Conservation (phyloP, 2,888 invertebrate species). For the Aleiodes leptofemur region DNA sequence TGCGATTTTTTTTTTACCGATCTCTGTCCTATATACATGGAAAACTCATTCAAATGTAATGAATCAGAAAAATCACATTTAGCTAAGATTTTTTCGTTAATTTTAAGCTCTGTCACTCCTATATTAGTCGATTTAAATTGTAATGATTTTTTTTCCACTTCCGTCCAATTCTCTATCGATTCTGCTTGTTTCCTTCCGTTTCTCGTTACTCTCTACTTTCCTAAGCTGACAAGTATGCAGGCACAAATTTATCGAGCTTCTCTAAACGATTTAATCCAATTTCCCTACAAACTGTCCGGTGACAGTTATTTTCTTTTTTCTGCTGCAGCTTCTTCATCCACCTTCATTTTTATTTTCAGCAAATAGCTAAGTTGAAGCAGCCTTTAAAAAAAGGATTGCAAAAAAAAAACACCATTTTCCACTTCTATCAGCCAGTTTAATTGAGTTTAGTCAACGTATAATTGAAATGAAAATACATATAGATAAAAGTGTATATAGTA, state of each 20-base stretch:
- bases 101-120: slow-evolving; percentile 31
- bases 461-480: too few relatives aligned
- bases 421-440: too few relatives aligned
- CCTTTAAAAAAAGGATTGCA: not conserved
- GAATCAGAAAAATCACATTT: too few relatives aligned
- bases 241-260: slow-evolving; percentile 59
- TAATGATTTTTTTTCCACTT: slow-evolving; percentile 4
- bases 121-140: not conserved
- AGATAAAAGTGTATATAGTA: too few relatives aligned
- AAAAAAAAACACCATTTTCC: not conserved
- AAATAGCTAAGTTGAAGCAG: slow-evolving; percentile 1
- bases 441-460: too few relatives aligned
- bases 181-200: slow-evolving; percentile 31
- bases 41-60: too few relatives aligned
- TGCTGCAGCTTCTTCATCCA: slow-evolving; percentile 50
- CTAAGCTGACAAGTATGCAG: slow-evolving; percentile 55
- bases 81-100: not conserved
- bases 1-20: too few relatives aligned
- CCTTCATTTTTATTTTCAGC: slow-evolving; percentile 24
- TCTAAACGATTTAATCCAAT: slow-evolving; percentile 62
- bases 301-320: slow-evolving; percentile 59
- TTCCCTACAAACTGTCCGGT: slow-evolving; percentile 60
- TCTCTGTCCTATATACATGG: too few relatives aligned
- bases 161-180: slow-evolving; percentile 19
- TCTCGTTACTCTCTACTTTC: slow-evolving; percentile 50